A percentile compares a stretch with the other conserved stretches of the same genome.
Evolutionary conservation across 2,113 vertebrate species (phyloP).

Genomic region (Apodemus speciosus): DNA sequence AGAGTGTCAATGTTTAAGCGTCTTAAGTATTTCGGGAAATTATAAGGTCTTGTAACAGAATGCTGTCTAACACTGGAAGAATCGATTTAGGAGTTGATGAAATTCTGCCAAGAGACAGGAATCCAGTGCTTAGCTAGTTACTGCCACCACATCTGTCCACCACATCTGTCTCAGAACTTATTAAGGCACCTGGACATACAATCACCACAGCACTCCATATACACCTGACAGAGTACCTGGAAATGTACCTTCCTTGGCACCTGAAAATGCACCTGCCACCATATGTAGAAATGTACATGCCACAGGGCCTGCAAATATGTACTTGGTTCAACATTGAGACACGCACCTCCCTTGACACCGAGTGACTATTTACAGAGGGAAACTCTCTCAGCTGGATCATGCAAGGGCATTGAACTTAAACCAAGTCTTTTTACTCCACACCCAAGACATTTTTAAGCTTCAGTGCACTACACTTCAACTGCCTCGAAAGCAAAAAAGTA

Average conservation of each 20-base stretch:
- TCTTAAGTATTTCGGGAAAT: not conserved
- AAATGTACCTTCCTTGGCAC: not conserved
- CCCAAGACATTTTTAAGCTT: not conserved
- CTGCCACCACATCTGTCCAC: rapidly evolving
- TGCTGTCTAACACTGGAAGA: too few species aligned
- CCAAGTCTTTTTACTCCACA: not conserved
- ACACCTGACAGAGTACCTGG: not conserved
- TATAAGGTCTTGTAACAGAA: not conserved
- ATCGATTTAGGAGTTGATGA: not conserved
- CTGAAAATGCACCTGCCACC: not conserved
- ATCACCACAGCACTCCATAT: not conserved
- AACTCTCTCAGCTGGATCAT: rapidly evolving
- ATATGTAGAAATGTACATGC: not conserved
- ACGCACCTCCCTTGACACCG: not conserved
- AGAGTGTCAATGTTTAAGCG: not conserved
- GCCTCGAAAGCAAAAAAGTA: not conserved
- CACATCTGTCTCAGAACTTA: not conserved
- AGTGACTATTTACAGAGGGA: not conserved
- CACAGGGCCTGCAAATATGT: not conserved
- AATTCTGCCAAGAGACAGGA: not conserved
- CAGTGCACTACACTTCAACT: not conserved
- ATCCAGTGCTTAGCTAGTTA: not conserved
- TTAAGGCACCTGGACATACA: not conserved
- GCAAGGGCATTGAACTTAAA: not conserved
- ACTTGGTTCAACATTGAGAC: not conserved